Evolutionary conservation across 2,888 invertebrate genomes (phyloP), one percentile per base, ranked within the genome.

Genomic region (Chrysolina oricalcia): DNA sequence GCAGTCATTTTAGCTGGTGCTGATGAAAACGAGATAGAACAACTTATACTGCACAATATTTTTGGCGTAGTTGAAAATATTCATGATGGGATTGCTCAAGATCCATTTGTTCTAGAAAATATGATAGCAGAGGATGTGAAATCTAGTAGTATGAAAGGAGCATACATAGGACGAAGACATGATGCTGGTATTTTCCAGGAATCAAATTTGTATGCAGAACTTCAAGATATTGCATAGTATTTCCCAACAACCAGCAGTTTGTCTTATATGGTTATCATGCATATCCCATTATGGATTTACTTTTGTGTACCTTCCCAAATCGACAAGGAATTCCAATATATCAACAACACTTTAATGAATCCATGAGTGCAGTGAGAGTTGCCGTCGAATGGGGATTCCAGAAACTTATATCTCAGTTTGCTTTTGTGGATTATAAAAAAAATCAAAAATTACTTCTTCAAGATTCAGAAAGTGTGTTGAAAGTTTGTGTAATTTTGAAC

Each of bases 111-210:
- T 50, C 17, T 50, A 17, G 48, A 50, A 15, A 17, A 17, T 50
- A 50, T 50, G 17, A 50, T 50, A 17, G 48, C 48, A 50, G 19
- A 50, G n/a, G 48, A 50, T 50, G n/a, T 50, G n/a, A 50, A 50
- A 50, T 5, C n/a, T 6, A 50, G n/a, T 50, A 79, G 75, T 48
- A 40, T 77, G 15, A 75, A 65, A 21, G 81, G 79, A 35, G 62
- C 79, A 41, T 79, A 63, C 69, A 21, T 53, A 15, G 78, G 80
- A 17, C 43, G 81, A 21, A 72, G 81, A 19, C 79, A 82, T 77
- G 79, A 81, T 77, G 81, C 80, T 21, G 77, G 74, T 13, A 68
- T 68, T 68, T 53, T 68, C 19, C 21, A 53, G 15, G 50, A 68
- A 68, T 68, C 68, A 15, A 48, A 48, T 68, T 50, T 68, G 46